A percentile compares a stretch with the other conserved stretches of the same genome.
These are phyloP conservation scores for Trachemys scripta DNA, from an alignment of 2,113 vertebrate species.

Conservation along the genomic window DNA sequence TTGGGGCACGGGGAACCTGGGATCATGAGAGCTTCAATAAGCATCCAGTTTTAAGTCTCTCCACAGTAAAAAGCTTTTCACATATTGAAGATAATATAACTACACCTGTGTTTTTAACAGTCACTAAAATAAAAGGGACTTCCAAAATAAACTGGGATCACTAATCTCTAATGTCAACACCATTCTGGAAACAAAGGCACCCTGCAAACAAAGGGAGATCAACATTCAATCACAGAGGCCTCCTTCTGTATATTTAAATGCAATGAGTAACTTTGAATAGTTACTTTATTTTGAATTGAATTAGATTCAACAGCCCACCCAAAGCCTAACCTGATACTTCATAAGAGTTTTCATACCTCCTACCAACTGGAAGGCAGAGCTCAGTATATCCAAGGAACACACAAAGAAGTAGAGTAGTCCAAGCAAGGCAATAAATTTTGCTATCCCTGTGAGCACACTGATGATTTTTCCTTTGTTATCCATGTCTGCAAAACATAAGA, in stretches of 20 bases:
- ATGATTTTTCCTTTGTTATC: constrained; percentile 86
- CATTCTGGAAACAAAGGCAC: constrained; percentile 16
- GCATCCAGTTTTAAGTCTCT: neutral
- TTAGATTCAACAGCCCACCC: neutral
- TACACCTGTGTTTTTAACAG: neutral
- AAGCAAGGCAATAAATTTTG: constrained; percentile 85
- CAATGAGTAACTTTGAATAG: neutral
- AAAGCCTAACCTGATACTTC: neutral
- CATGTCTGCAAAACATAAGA: constrained; percentile 84
- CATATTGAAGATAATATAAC: neutral
- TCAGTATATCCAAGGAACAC: constrained; percentile 95
- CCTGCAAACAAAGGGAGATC: constrained; percentile 4
- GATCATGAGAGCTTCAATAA: neutral
- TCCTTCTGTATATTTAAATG: neutral
- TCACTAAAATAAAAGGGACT: neutral
- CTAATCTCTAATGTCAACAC: neutral
- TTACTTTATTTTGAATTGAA: neutral
- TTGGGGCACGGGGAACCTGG: neutral
- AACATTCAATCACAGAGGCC: neutral
- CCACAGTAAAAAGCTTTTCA: constrained; percentile 11
- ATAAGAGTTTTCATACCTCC: constrained; percentile 85
- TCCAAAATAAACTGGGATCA: neutral
- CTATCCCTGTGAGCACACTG: constrained; percentile 79
- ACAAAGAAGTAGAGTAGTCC: constrained; percentile 94
- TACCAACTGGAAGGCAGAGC: constrained; percentile 95